Evolutionary conservation across 2,797 vertebrate species (phyloP), one percentile per base, ranked within the genome.

Genomic region (Notolepis coatsorum): DNA sequence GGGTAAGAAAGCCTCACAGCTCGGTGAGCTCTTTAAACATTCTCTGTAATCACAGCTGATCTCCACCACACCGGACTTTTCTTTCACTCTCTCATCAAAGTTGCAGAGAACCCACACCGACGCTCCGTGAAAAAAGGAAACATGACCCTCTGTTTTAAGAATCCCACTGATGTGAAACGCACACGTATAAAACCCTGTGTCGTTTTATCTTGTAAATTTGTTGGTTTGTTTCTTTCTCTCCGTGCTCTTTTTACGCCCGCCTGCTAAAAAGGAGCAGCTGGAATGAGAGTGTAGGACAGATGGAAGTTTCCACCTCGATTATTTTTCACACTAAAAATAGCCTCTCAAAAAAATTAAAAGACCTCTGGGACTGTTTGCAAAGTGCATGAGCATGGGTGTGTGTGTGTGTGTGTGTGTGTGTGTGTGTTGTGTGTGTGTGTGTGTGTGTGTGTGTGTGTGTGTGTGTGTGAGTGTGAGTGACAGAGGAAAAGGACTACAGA

Each of bases 301-400:
- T 94, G 92, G 93, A 93, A 89, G 89, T 92, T 94, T 94, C 91
- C 92, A 93, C 93, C 91, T 93, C 91, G 83, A 91, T 94, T 93
- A 93, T 92, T 92, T 92, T 85, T 75, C 77, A 68, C 66, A 49
- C 91, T 93, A 93, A 93, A 94, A 91, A 93, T 93, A 93, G 72
- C 77, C 64, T 61, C 84, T 89, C 86, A 91, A 93, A 94, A n/a
- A 90, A 92, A 92, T 93, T 89, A 91, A 92, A 92, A 86, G 90
- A 91, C 89, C 89, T 78, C 82, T 81, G 91, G 91, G 92, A 91
- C 77, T 47, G 67, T 72, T 82, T 35, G 76, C 65, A 89, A 84
- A 91, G 86, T 91, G 68, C 70, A 69, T 51, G 61, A 65, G 75
- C 53, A 25, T 54, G 61, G 69, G 69, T 20, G 50, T 35, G 56